Evolutionary conservation across 2,797 vertebrate genomes (phyloP), one percentile per base, ranked within the genome.

Genomic region (Halcyon badia): DNA sequence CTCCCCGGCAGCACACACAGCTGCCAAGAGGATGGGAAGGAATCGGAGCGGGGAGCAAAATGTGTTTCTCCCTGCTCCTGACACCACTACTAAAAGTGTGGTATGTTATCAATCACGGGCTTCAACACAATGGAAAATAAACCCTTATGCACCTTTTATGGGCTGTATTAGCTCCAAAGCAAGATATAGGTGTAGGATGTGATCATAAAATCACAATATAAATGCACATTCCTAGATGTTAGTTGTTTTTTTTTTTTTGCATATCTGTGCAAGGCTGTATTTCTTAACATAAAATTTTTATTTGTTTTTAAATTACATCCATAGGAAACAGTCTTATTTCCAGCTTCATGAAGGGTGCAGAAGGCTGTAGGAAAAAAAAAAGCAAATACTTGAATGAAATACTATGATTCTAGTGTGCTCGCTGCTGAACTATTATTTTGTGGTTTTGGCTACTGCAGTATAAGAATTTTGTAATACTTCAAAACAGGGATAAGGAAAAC

Each of bases 401-500:
- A 76, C 62, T 92, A 18, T 91, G 78, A 96, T 97, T 90, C 90
- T 85, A 41, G 56, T 77, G n/a, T 90, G 58, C 60, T 93, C 16
- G 21, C n/a, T 76, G 52, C 61, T 92, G 83, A 96, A 89, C 82
- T 90, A 94, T 95, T 94, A 95, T 79, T 91, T 92, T 90, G 61
- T 81, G 46, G 39, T 69, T 94, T 97, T 92, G 90, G 54, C 87
- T 72, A 95, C 49, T 83, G 81, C 78, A 93, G 51, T 61, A 28
- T 44, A 91, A 87, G 91, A 83, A 93, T 77, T 91, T 94, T 89
- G 52, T 84, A 89, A 93, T 89, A 69, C 66, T 94, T 96, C 83
- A 79, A 93, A 94, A 72, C 30, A 75, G 76, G 90, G 79, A 82
- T 94, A 70, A 90, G 57, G 62, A 96, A 58, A 95, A 91, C 16